Conservation (phyloP, 2,113 vertebrate genomes). For the Turdus rufiventris region DNA sequence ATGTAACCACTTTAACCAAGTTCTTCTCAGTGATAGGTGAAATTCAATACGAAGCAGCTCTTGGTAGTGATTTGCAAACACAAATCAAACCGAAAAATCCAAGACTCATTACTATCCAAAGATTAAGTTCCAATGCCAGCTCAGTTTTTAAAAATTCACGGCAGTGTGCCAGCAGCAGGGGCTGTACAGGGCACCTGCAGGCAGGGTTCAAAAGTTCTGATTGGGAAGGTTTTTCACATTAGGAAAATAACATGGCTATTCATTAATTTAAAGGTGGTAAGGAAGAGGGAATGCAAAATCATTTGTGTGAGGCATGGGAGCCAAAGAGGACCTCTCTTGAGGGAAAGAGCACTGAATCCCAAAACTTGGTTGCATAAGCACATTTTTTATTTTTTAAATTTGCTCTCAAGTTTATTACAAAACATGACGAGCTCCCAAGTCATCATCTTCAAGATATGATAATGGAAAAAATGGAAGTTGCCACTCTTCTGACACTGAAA, state of each 20-base stretch:
- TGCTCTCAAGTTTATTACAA: neutral
- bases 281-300: neutral
- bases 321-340: neutral
- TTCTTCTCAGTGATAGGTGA: neutral
- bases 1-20: neutral
- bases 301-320: neutral
- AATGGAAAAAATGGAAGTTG: neutral
- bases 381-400: neutral
- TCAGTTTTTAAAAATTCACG: neutral
- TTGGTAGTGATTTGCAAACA: neutral
- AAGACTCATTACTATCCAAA: neutral
- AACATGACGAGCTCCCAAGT: neutral
- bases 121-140: neutral
- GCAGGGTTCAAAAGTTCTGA: neutral
- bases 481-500: neutral
- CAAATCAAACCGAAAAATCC: neutral
- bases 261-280: neutral
- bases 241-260: neutral
- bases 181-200: neutral
- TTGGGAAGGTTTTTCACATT: neutral
- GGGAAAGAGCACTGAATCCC: neutral
- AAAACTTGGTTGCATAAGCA: neutral
- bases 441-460: neutral
- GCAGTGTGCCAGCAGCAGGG: neutral
- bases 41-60: neutral